Percentiles rank a stretch among this genome's conserved stretches.
Evolutionary conservation across 1,140 invertebrate genomes (phyloP).

Genomic region (Ganaspis sp.): DNA sequence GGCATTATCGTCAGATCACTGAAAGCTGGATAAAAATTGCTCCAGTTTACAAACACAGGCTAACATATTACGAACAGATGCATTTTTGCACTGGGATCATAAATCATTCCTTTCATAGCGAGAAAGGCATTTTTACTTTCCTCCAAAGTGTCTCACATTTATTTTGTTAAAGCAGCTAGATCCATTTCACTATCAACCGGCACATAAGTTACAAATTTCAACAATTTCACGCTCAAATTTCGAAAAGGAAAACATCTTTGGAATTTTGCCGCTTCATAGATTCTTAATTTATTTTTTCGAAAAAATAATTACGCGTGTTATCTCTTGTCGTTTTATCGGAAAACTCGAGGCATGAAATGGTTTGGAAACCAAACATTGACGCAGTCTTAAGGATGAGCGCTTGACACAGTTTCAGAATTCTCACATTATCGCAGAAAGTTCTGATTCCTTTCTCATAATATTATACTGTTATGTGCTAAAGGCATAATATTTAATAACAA

Average conservation of each 20-base stretch:
- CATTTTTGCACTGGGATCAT: neutral
- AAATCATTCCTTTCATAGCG: neutral
- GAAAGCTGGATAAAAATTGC: neutral
- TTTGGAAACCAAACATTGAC: slow-evolving; percentile 2
- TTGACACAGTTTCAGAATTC: neutral
- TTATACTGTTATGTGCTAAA: neutral
- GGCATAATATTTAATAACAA: too few species aligned
- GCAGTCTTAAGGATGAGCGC: neutral
- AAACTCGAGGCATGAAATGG: neutral
- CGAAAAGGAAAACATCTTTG: neutral
- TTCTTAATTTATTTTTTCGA: neutral
- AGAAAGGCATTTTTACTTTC: slow-evolving; percentile 9
- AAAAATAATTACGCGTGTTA: neutral
- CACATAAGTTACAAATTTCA: slow-evolving; percentile 6
- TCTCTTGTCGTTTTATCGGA: neutral
- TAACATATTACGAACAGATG: neutral
- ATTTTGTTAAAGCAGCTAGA: slow-evolving; percentile 8
- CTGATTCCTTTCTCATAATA: neutral
- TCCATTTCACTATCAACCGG: slow-evolving; percentile 1
- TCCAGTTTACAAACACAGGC: too few species aligned
- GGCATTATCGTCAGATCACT: neutral
- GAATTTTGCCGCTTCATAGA: neutral
- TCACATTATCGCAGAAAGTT: neutral
- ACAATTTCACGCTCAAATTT: neutral
- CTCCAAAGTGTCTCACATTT: neutral